Percentiles rank a stretch among this genome's conserved stretches.
Conservation (phyloP, 1,140 invertebrate species). For the Lepidostoma basale region DNA sequence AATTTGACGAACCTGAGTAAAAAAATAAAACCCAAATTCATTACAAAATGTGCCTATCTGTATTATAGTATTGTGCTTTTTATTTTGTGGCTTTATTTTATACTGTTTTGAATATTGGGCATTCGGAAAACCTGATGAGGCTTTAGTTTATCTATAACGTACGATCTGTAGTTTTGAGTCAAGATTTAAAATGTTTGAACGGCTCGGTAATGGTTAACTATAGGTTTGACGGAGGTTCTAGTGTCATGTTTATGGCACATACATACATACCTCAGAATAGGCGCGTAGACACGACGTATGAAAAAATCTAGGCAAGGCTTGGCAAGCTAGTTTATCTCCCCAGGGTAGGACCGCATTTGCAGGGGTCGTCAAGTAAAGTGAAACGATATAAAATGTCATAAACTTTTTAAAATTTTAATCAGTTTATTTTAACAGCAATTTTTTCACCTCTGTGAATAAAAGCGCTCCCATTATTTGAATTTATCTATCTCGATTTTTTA, state of each 20-base stretch:
- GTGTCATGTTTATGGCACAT: neutral
- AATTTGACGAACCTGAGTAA: neutral
- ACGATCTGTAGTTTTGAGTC: neutral
- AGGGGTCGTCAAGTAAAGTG: neutral
- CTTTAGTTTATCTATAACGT: neutral
- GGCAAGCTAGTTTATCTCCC: neutral
- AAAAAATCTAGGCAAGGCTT: constrained; percentile 21
- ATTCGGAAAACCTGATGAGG: neutral
- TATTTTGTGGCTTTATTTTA: too few species aligned
- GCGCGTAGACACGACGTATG: constrained; percentile 10
- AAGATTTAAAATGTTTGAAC: neutral
- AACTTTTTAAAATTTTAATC: neutral
- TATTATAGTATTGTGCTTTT: too few species aligned
- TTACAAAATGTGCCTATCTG: neutral
- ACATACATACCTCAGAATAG: neutral
- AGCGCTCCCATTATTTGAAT: neutral
- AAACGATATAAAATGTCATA: constrained; percentile 1
- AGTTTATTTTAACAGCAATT: too few species aligned
- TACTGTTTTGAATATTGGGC: too few species aligned
- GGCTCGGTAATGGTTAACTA: neutral
- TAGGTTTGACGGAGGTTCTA: neutral
- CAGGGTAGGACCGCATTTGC: neutral
- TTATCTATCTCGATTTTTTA: too few species aligned
- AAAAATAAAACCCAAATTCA: neutral
- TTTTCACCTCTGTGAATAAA: neutral